A percentile compares a stretch with the other conserved stretches of the same genome.
phyloP scores from a whole-genome alignment of 2,888 invertebrate genomes.

The Rhodophaea formosa region DNA sequence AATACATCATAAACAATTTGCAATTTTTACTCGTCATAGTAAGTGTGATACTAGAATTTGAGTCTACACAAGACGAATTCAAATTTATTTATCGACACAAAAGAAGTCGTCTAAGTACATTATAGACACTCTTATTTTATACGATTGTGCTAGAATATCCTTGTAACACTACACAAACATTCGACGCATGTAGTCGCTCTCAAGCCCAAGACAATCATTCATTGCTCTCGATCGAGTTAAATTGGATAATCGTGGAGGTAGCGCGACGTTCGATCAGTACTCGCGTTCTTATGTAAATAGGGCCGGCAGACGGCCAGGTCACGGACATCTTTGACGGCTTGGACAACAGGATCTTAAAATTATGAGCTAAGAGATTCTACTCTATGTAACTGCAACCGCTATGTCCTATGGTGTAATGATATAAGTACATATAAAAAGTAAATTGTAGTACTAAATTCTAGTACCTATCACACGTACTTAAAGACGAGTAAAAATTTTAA shows the following conservation, averaged over 20 bases:
- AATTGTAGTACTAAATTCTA: no score
- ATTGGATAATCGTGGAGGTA: slow-evolving; percentile 71
- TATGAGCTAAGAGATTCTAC: not conserved
- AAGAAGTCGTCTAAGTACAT: no score
- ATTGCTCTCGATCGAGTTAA: slow-evolving; percentile 66
- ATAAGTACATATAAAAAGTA: no score
- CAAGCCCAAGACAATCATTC: slow-evolving; percentile 58
- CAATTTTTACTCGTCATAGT: no score
- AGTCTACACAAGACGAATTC: no score
- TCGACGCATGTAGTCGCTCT: slow-evolving; percentile 22
- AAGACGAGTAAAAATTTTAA: no score
- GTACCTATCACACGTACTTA: no score
- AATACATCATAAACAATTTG: no score
- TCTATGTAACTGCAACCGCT: no score
- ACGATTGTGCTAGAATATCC: not conserved
- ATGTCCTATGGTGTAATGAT: no score
- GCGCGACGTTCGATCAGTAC: slow-evolving; percentile 48
- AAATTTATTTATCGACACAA: no score
- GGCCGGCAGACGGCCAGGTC: slow-evolving; percentile 43
- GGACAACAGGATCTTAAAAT: slow-evolving; percentile 7
- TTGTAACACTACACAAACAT: not conserved
- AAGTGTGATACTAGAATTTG: no score
- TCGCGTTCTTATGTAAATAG: slow-evolving; percentile 65
- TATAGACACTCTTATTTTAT: not conserved
- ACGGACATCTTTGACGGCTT: slow-evolving; percentile 33